These are phyloP conservation scores for Mactromeris polynyma DNA, from an alignment of 2,888 invertebrate genomes.

Conservation along the genomic window DNA sequence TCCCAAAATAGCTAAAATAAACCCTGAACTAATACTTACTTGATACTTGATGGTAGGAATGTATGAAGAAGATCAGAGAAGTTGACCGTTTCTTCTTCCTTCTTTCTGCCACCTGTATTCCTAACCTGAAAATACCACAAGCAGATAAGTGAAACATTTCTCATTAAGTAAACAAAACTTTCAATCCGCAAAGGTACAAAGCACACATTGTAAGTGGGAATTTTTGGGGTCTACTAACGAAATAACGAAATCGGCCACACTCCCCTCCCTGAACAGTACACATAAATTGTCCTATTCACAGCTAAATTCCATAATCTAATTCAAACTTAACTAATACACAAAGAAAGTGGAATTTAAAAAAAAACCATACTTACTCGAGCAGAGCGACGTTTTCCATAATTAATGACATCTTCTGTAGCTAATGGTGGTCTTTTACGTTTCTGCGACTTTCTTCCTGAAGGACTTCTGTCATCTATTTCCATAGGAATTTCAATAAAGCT, in stretches of 20 bases:
- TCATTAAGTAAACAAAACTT: too few relatives aligned
- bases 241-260: too few relatives aligned
- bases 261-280: too few relatives aligned
- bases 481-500: slow-evolving; percentile 43
- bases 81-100: slow-evolving; percentile 85
- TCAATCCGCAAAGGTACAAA: too few relatives aligned
- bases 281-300: too few relatives aligned
- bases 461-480: slow-evolving; percentile 60
- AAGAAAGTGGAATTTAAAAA: too few relatives aligned
- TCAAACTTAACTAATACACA: too few relatives aligned
- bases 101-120: slow-evolving; percentile 77
- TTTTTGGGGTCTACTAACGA: too few relatives aligned
- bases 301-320: too few relatives aligned
- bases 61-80: slow-evolving; percentile 85
- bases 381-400: slow-evolving; percentile 82
- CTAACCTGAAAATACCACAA: slow-evolving; percentile 71
- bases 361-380: slow-evolving; percentile 83
- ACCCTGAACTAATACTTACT: slow-evolving; percentile 70
- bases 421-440: slow-evolving; percentile 68
- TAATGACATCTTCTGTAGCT: slow-evolving; percentile 70
- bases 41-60: slow-evolving; percentile 84
- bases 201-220: too few relatives aligned
- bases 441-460: slow-evolving; percentile 57
- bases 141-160: too few relatives aligned
- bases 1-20: not conserved